Percentiles rank a stretch among this genome's conserved stretches.
phyloP scores from a whole-genome alignment of 2,797 vertebrate species.

The Hippopotamyrus pictus region DNA sequence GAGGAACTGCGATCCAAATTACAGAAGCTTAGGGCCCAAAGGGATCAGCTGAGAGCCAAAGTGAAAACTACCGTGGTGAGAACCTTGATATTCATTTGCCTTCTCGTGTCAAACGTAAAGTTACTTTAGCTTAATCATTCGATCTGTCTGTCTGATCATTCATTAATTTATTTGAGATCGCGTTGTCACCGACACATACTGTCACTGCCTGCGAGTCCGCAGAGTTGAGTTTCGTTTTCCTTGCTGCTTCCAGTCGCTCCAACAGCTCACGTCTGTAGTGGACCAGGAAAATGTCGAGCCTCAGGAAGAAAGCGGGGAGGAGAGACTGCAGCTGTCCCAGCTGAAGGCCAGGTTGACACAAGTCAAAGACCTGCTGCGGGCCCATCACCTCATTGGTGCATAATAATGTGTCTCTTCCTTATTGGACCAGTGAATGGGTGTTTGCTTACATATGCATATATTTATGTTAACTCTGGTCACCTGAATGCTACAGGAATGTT shows the following conservation, averaged over 20 bases:
- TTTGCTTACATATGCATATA: background rate
- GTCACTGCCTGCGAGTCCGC: background rate
- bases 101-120: background rate
- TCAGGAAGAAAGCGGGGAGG: conserved; percentile 34
- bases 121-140: background rate
- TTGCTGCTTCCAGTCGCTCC: conserved; percentile 30
- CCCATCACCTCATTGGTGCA: conserved; percentile 74
- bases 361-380: conserved; percentile 56
- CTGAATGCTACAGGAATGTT: background rate
- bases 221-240: background rate
- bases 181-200: background rate
- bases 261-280: conserved; percentile 44
- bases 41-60: conserved; percentile 61
- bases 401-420: background rate
- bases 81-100: background rate
- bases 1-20: conserved; percentile 45
- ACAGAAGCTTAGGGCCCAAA: conserved; percentile 49
- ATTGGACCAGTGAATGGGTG: background rate
- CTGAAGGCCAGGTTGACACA: conserved; percentile 57
- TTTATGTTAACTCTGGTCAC: background rate
- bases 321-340: conserved; percentile 33
- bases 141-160: background rate
- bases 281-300: conserved; percentile 26
- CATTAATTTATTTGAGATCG: background rate
- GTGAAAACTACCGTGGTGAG: conserved; percentile 54